Base-by-base conservation (phyloP, 53 echinoderm and acorn worm genomes). In the Temnopleurus reevesii region DNA sequence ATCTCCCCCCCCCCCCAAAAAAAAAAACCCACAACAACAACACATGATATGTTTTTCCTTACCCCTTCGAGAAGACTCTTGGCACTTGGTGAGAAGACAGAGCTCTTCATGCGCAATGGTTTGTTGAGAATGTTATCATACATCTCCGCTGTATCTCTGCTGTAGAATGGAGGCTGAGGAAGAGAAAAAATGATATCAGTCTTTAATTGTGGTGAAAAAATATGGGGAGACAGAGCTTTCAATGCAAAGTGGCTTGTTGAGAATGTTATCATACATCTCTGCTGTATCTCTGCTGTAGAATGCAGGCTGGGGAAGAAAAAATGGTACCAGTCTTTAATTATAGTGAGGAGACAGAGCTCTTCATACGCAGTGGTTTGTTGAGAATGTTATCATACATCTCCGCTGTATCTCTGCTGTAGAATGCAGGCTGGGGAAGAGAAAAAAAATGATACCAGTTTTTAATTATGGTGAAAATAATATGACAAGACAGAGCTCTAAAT, bases 321-420 rank as follows among this genome's bases (percentile, higher is more conserved):
- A n/a, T n/a, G n/a, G n/a, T n/a, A n/a, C n/a, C n/a, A n/a, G n/a
- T n/a, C n/a, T n/a, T n/a, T n/a, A n/a, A n/a, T n/a, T n/a, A n/a
- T n/a, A 93, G 89, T 64, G 99, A 96, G 90, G 96, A 95, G 18
- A 87, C 88, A 64, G 93, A 96, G 86, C 93, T 96, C 91, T 93
- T 99, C 82, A 99, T 76, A 49, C 94, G 92, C n/a, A n/a, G n/a
- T n/a, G n/a, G n/a, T n/a, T n/a, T n/a, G n/a, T n/a, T n/a, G n/a
- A n/a, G n/a, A n/a, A n/a, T n/a, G n/a, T n/a, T n/a, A n/a, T 99
- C 99, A 79, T 99, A 99, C 99, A 99, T 99, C 88, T 99, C 99
- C 0, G 99, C 99, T 21, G 99, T 99, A 76, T 99, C 99, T 77
- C 99, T 91, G 90, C 99, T 99, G 90, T 99, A 99, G 76, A 99